Base-by-base conservation (phyloP, 2,888 invertebrate genomes). In the Ecliptopera silaceata region DNA sequence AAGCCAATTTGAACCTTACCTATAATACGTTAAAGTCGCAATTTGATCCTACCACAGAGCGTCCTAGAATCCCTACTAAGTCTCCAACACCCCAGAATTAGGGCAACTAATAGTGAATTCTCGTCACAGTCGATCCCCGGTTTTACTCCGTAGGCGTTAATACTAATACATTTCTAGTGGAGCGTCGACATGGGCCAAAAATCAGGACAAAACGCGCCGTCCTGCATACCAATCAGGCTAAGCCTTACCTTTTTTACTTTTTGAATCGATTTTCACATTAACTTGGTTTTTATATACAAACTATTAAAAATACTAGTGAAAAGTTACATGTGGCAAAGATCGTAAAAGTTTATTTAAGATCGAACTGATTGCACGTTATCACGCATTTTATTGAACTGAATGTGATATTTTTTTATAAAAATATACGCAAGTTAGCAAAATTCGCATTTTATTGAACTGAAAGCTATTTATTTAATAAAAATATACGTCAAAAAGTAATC, bases 91-190 rank as follows among this genome's bases (percentile, higher is more conserved):
- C 57, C 58, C 59, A 59, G 63, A 66, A 64, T 66, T 63, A 66
- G 64, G 58, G 58, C 55, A 58, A 66, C 77, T 78, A 79, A 85
- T 86, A 86, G 73, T 60, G 71, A 77, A 88, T 87, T 87, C 87
- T 54, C 68, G 69, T 79, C 86, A 82, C 85, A 85, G 70, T 71
- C 73, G 75, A 80, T 80, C 76, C 71, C 68, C 74, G 72, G 79
- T 75, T 73, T 77, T 80, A 85, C 84, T 85, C 79, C 72, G 82
- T 78, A 78, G 80, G 80, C 82, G 84, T 83, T 84, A 86, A 87
- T 72, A 82, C 87, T 88, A 89, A 88, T 88, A 89, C 86, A 88
- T 90, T 88, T 88, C 81, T 76, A 77, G 76, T 75, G 75, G 76
- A 72, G 77, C 82, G 89, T 80, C 85, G 88, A 86, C 87, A 80